Evolutionary conservation across 2,113 vertebrate species (phyloP), one percentile per base, ranked within the genome.

Genomic region (Nothobranchius furzeri): DNA sequence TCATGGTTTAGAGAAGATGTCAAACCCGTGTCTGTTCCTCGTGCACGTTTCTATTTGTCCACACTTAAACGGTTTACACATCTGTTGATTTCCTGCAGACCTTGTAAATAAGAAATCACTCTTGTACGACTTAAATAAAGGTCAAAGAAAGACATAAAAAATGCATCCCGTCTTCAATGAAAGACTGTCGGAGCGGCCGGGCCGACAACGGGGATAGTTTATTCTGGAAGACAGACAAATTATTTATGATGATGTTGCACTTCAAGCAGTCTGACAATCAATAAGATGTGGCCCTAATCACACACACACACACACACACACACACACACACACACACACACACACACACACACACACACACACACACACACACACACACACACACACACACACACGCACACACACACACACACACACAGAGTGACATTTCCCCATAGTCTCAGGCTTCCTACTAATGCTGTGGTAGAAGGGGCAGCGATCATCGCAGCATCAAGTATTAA

Each of bases 121-220:
- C 79, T 78, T 77, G 86, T 87, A 83, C 79, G 75, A 68, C 79
- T 87, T 90, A 85, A 87, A 90, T 89, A 85, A 90, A 86, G 87
- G 87, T 89, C 80, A 85, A 88, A 85, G 75, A 89, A 40, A 90
- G 85, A 74, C 86, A 89, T 90, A 78, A 90, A 90, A 89, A 86
- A 90, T 89, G 87, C 86, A 90, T 88, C 43, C 25, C 46, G 64
- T 75, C 64, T 79, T 87, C 77, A 84, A 60, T 66, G 68, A 58
- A 6, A 42, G 74, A 46, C 47, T 20, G 78, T 75, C 74, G 36
- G 78, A 43, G 59, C 47, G 20, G 53, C 67, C 58, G 2, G 20
- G 25, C 69, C 6, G 30, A 30, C 30, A 47, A 60, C 75, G 79
- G 82, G 72, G 84, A 82, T 73, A 58, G 74, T 84, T 86, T 75